A percentile compares a stretch with the other conserved stretches of the same genome.
Conservation (phyloP, 2,888 invertebrate species). For the Idaea straminata region DNA sequence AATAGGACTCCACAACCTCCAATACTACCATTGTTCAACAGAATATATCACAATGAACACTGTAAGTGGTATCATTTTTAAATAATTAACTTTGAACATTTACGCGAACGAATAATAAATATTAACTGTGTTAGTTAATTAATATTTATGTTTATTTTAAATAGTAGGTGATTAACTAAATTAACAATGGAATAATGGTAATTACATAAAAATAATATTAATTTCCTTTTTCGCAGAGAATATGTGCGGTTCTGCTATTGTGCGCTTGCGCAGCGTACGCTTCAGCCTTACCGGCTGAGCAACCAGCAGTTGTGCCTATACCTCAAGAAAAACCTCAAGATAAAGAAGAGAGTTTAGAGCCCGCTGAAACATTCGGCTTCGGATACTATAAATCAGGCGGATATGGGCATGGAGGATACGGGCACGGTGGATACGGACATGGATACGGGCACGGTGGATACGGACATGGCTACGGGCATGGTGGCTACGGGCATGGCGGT, state of each 20-base stretch:
- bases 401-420: conserved; percentile 16
- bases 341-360: conserved; percentile 13
- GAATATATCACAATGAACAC: conserved; percentile 60
- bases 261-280: conserved; percentile 50
- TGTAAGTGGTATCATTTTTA: conserved; percentile 45
- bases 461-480: conserved; percentile 21
- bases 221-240: conserved; percentile 38
- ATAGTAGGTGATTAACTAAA: neutral
- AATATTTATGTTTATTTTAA: conserved; percentile 1
- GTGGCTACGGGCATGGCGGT: conserved; percentile 6
- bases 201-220: neutral
- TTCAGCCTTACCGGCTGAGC: conserved; percentile 38
- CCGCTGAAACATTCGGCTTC: conserved; percentile 21
- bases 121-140: conserved; percentile 10
- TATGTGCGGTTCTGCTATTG: conserved; percentile 43
- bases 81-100: neutral
- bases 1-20: conserved; percentile 40
- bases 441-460: conserved; percentile 19
- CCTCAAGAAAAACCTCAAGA: conserved; percentile 33
- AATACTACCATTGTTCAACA: conserved; percentile 39
- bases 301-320: conserved; percentile 21
- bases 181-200: conserved; percentile 4
- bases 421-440: conserved; percentile 11
- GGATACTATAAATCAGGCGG: conserved; percentile 25
- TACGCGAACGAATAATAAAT: conserved; percentile 4